A percentile compares a stretch with the other conserved stretches of the same genome.
Evolutionary conservation across 2,113 vertebrate genomes (phyloP).

Genomic region (Cisticola juncidis): DNA sequence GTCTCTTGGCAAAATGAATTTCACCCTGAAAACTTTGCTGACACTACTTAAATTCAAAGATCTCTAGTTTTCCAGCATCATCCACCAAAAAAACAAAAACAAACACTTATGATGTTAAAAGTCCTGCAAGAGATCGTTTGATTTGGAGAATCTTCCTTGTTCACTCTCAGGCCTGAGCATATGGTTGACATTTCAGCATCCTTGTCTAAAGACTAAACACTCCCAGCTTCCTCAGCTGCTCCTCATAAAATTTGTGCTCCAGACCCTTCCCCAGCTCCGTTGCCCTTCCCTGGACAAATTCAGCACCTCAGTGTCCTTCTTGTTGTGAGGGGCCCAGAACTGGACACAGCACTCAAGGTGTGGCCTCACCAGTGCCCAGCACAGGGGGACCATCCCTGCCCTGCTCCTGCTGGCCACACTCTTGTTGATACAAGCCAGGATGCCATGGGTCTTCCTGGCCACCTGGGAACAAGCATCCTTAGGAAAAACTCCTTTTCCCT

Average conservation of each 20-base stretch:
- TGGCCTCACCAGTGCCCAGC: neutral
- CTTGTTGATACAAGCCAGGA: neutral
- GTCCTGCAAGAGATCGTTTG: neutral
- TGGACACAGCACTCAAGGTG: neutral
- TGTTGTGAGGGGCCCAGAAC: neutral
- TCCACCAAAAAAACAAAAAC: neutral
- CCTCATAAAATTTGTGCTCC: neutral
- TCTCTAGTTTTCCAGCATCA: neutral
- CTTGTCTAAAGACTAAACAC: neutral
- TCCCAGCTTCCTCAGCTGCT: neutral
- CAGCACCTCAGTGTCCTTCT: neutral
- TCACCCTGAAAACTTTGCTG: neutral
- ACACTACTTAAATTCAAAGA: neutral
- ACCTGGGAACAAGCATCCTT: neutral
- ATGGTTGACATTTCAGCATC: neutral
- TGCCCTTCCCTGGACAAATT: neutral
- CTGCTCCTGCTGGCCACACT: neutral
- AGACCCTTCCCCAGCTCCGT: neutral
- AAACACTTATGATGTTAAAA: neutral
- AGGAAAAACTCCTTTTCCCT: neutral
- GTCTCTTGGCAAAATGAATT: neutral
- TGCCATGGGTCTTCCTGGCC: neutral
- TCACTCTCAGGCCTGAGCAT: neutral
- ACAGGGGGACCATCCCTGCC: accelerated
- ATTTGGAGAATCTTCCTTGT: neutral